Conservation (phyloP, 2,888 invertebrate genomes). For the Nowickia ferox region DNA sequence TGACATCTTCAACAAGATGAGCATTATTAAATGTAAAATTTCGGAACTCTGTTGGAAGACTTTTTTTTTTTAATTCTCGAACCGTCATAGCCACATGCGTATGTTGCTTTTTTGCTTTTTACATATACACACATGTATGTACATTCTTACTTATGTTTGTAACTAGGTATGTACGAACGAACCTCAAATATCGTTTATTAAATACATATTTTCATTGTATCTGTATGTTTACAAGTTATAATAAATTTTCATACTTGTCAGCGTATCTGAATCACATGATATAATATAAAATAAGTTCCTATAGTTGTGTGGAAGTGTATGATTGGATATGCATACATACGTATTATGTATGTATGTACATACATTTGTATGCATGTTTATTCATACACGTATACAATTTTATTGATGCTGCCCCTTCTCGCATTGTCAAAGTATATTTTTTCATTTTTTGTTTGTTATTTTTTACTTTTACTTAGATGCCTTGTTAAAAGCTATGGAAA, state of each 20-base stretch:
- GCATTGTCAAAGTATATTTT: background rate
- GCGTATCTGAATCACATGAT: conserved; percentile 51
- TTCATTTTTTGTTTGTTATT: background rate
- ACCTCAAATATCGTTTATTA: no score
- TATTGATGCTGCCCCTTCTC: conserved; percentile 1
- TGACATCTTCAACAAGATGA: no score
- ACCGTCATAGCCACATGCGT: no score
- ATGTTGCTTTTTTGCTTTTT: no score
- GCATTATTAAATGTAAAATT: no score
- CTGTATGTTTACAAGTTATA: background rate
- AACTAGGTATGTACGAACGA: no score
- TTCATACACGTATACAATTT: background rate
- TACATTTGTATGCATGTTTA: background rate
- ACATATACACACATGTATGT: no score
- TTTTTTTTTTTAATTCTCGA: no score
- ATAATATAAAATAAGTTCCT: conserved; percentile 1
- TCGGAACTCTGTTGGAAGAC: no score
- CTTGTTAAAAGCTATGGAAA: conserved; percentile 29
- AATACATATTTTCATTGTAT: background rate
- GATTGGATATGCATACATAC: background rate
- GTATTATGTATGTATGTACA: background rate
- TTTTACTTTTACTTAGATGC: background rate
- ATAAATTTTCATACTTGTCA: background rate
- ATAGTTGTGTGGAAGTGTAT: background rate
- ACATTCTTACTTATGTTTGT: no score